Percentiles rank a stretch among this genome's conserved stretches.
Conservation (phyloP, 2,113 vertebrate species). For the Malaclemys terrapin region DNA sequence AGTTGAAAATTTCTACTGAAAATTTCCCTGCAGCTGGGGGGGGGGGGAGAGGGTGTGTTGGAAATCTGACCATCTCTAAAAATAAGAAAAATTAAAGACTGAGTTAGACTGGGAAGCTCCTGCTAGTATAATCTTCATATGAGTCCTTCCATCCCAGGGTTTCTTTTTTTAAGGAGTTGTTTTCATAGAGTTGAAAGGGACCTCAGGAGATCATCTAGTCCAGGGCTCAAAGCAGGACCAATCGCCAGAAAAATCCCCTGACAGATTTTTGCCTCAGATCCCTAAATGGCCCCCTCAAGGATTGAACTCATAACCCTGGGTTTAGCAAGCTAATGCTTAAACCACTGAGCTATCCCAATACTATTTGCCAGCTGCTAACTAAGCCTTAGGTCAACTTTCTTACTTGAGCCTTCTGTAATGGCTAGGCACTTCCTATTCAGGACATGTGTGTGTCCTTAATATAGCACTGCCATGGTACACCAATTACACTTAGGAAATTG, state of each 20-base stretch:
- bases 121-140: constrained; percentile 16
- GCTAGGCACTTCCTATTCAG: constrained; percentile 66
- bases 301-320: too few species aligned
- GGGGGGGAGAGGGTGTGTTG: too few species aligned
- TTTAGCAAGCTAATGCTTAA: too few species aligned
- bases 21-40: neutral
- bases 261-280: too few species aligned
- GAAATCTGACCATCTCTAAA: constrained; percentile 19
- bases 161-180: constrained; percentile 51
- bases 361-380: constrained; percentile 71
- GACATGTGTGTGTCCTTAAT: constrained; percentile 68
- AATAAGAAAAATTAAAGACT: neutral
- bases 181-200: too few species aligned
- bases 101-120: constrained; percentile 20
- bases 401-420: constrained; percentile 28
- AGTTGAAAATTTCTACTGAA: constrained; percentile 32
- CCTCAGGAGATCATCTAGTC: too few species aligned
- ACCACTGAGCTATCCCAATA: neutral
- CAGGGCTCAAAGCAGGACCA: too few species aligned
- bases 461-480: constrained; percentile 63
- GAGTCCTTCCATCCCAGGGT: constrained; percentile 55
- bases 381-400: constrained; percentile 66
- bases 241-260: too few species aligned
- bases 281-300: too few species aligned
- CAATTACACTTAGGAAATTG: constrained; percentile 57